phyloP scores from a whole-genome alignment of 2,113 vertebrate species.

The Orientallactaga bullata region DNA sequence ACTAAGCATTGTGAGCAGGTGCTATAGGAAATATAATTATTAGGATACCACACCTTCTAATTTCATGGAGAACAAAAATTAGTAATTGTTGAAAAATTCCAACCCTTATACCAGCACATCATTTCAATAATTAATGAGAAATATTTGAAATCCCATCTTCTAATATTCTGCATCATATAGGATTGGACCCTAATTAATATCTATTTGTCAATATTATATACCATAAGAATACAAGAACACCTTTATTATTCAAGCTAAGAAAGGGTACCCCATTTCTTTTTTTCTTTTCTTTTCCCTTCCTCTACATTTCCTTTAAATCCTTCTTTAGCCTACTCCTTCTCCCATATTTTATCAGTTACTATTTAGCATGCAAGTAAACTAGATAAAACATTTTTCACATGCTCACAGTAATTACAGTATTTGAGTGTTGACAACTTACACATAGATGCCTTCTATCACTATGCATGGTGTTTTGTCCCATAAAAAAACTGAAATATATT shows the following conservation, averaged over 20 bases:
- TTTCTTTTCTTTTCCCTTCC: neutral
- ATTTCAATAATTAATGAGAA: neutral
- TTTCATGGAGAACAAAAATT: neutral
- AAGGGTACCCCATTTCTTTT: neutral
- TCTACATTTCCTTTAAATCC: neutral
- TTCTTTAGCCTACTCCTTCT: neutral
- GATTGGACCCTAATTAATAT: neutral
- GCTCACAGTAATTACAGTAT: neutral
- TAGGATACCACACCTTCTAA: rapidly evolving
- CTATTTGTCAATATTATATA: neutral
- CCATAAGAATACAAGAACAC: neutral
- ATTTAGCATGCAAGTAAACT: neutral
- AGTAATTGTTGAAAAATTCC: neutral
- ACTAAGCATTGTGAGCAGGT: neutral
- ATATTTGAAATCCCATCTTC: neutral
- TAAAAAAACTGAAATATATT: neutral
- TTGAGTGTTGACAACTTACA: neutral
- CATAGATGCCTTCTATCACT: neutral
- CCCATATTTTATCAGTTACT: neutral
- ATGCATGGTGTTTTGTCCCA: neutral
- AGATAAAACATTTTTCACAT: neutral
- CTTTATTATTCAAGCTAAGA: neutral
- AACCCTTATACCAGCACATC: neutral
- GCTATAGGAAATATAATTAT: neutral
- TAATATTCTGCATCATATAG: neutral